A percentile compares a stretch with the other conserved stretches of the same genome.
Conservation (phyloP, 1,140 invertebrate species). For the Dreissena polymorpha region DNA sequence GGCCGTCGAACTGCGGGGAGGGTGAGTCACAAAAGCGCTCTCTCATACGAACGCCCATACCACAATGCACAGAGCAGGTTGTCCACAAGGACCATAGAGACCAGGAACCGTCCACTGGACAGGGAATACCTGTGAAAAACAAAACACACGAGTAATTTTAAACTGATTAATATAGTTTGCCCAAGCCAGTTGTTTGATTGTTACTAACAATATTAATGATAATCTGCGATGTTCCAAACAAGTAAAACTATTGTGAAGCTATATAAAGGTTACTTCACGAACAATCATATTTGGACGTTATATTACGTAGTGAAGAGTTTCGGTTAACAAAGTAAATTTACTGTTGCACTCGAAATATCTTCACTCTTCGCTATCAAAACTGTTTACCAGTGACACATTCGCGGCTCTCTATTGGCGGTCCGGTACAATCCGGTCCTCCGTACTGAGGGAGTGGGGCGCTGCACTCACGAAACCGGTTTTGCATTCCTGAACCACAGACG, state of each 20-base stretch:
- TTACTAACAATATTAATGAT: background rate
- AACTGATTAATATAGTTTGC: slow-evolving; percentile 51
- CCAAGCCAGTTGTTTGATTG: slow-evolving; percentile 2
- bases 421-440: slow-evolving; percentile 65
- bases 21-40: slow-evolving; percentile 60
- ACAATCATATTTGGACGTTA: too few species aligned
- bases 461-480: slow-evolving; percentile 66
- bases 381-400: slow-evolving; percentile 54
- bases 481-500: slow-evolving; percentile 68
- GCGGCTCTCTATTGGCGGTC: slow-evolving; percentile 54
- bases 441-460: slow-evolving; percentile 64
- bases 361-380: too few species aligned
- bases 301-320: too few species aligned
- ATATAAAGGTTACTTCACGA: too few species aligned
- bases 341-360: too few species aligned
- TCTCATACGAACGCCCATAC: slow-evolving; percentile 80
- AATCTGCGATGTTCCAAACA: background rate
- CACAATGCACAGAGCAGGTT: slow-evolving; percentile 84
- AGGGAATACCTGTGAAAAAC: slow-evolving; percentile 25
- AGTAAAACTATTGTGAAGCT: too few species aligned
- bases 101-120: slow-evolving; percentile 82
- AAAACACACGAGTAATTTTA: slow-evolving; percentile 50
- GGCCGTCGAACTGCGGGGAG: slow-evolving; percentile 51
- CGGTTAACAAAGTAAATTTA: too few species aligned
- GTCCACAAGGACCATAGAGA: slow-evolving; percentile 84